phyloP scores from a whole-genome alignment of 2,113 vertebrate genomes.

The Macquaria ambigua region DNA sequence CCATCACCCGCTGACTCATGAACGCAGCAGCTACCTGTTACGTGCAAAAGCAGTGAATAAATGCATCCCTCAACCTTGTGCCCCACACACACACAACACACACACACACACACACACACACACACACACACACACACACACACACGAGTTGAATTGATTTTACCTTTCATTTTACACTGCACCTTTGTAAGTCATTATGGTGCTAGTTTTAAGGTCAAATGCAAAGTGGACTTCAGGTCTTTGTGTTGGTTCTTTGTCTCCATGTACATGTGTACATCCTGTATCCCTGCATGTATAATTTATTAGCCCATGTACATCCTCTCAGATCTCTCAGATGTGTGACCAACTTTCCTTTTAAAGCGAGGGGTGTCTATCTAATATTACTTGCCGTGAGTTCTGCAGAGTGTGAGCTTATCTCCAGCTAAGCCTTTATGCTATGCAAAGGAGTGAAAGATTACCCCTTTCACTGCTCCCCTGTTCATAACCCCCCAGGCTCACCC shows the following conservation, averaged over 20 bases:
- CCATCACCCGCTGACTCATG: conserved; percentile 53
- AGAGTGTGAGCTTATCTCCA: conserved; percentile 42
- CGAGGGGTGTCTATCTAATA: conserved; percentile 3
- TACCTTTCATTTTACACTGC: not conserved
- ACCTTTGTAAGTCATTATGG: not conserved
- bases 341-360: conserved; percentile 24
- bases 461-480: conserved; percentile 31
- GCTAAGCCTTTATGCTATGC: conserved; percentile 65
- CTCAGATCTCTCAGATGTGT: conserved; percentile 20
- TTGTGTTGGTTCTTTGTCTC: not conserved
- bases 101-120: conserved; percentile 1
- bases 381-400: conserved; percentile 26
- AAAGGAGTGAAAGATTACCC: conserved; percentile 56
- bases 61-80: conserved; percentile 11
- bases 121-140: not conserved
- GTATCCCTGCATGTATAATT: conserved; percentile 23
- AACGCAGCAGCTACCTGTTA: conserved; percentile 32
- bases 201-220: conserved; percentile 3
- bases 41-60: conserved; percentile 40
- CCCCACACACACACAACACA: conserved; percentile 3
- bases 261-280: not conserved
- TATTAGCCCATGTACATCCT: conserved; percentile 7
- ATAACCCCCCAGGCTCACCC: conserved; percentile 38
- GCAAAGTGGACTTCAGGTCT: not conserved
- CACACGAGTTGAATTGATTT: not conserved